A percentile compares a stretch with the other conserved stretches of the same genome.
These are phyloP conservation scores for Casuarius casuarius DNA, from an alignment of 2,113 vertebrate species.

Conservation along the genomic window DNA sequence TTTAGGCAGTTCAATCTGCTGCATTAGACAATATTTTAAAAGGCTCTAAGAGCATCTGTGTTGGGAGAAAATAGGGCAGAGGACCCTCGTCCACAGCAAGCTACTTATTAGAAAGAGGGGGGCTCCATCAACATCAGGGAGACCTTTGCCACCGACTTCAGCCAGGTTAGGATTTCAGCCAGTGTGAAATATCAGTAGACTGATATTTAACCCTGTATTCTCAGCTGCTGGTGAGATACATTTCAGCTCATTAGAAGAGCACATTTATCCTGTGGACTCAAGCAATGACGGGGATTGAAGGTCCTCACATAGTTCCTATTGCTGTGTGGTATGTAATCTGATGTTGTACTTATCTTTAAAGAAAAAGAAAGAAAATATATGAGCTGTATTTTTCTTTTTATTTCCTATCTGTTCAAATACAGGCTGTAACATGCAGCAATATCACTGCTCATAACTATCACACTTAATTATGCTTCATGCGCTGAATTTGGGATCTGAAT, in stretches of 20 bases:
- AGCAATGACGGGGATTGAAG: background rate
- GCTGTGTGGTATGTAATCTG: background rate
- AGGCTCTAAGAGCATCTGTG: background rate
- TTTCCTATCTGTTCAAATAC: background rate
- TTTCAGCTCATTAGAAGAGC: background rate
- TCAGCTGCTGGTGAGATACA: background rate
- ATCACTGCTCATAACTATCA: constrained; percentile 13
- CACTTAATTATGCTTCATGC: constrained; percentile 12
- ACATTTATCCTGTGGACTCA: background rate
- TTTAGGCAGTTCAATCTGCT: background rate
- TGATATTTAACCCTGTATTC: background rate
- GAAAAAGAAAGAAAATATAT: background rate
- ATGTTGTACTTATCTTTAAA: background rate
- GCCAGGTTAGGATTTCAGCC: background rate
- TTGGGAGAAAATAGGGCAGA: background rate
- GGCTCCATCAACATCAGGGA: background rate
- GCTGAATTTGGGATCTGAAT: constrained; percentile 1
- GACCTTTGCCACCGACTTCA: background rate
- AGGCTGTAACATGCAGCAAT: background rate
- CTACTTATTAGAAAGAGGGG: background rate
- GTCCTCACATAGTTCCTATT: background rate
- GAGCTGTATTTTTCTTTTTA: background rate
- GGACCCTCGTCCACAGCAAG: background rate
- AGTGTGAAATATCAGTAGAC: background rate
- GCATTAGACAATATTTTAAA: background rate